phyloP scores from a whole-genome alignment of 2,797 vertebrate genomes.

The Amblyraja radiata region DNA sequence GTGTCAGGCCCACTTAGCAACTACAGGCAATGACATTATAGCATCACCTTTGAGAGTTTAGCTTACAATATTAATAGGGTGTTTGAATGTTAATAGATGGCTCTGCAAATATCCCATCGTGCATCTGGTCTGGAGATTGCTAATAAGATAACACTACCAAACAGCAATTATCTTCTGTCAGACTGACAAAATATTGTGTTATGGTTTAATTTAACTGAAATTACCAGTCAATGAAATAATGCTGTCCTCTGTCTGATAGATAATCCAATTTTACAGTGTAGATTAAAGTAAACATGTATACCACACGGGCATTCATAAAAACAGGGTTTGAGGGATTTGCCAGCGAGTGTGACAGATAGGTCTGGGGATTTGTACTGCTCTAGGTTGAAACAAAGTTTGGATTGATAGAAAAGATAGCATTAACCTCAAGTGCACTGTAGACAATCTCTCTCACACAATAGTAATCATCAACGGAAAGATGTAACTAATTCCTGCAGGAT shows the following conservation, averaged over 20 bases:
- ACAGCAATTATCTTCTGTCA: slow-evolving; percentile 37
- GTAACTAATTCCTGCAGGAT: slow-evolving; percentile 9
- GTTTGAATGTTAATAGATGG: slow-evolving; percentile 14
- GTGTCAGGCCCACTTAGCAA: slow-evolving; percentile 16
- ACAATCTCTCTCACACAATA: slow-evolving; percentile 8
- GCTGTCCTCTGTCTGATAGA: slow-evolving; percentile 17
- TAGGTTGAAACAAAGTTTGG: neutral
- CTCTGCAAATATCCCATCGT: slow-evolving; percentile 2
- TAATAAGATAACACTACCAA: slow-evolving; percentile 33
- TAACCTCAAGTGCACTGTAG: neutral
- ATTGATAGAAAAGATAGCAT: neutral
- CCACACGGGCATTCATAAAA: neutral
- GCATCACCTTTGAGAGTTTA: slow-evolving; percentile 13
- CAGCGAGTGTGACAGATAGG: neutral
- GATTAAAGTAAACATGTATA: neutral
- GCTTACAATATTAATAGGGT: slow-evolving; percentile 28
- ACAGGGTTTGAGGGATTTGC: neutral
- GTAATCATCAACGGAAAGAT: slow-evolving; percentile 6
- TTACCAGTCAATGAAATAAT: slow-evolving; percentile 37
- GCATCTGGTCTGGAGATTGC: neutral
- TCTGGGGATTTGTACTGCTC: neutral
- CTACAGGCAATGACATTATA: slow-evolving; percentile 12
- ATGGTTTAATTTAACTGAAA: slow-evolving; percentile 28
- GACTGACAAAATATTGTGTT: slow-evolving; percentile 36
- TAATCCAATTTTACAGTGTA: slow-evolving; percentile 17